Evolutionary conservation across 2,113 vertebrate species (phyloP).

Genomic region (Spea bombifrons): DNA sequence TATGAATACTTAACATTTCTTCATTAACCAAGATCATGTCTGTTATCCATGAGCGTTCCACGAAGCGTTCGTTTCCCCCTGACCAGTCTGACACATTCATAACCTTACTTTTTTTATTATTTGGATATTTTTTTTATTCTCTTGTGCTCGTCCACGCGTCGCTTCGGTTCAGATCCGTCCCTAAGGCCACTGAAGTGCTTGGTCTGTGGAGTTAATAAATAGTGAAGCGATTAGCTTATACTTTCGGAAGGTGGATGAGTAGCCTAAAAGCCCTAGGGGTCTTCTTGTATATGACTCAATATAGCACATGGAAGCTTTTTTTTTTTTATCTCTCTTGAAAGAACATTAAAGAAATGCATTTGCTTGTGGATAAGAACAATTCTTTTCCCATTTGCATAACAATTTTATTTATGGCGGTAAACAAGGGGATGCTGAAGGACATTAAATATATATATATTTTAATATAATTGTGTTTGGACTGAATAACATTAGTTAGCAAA

Average conservation of each 20-base stretch:
- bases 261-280: not conserved
- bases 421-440: not conserved
- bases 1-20: no score
- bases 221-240: slow-evolving; percentile 31
- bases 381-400: not conserved
- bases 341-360: not conserved
- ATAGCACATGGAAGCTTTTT: not conserved
- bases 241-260: slow-evolving; percentile 18
- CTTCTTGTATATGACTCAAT: not conserved
- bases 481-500: slow-evolving; percentile 23
- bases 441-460: slow-evolving; percentile 14
- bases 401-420: not conserved
- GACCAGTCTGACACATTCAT: no score
- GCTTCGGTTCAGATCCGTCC: not conserved
- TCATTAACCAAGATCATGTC: no score
- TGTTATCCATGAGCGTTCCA: no score
- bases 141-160: not conserved
- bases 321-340: not conserved
- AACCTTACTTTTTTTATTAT: slow-evolving; percentile 5
- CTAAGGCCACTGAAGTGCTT: not conserved
- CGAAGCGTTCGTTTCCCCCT: no score
- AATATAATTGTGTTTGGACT: slow-evolving; percentile 12
- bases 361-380: not conserved
- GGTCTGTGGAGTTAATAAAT: slow-evolving; percentile 40
- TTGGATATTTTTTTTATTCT: slow-evolving; percentile 4